Conservation (phyloP, 1,140 invertebrate species). For the Araneus ventricosus region DNA sequence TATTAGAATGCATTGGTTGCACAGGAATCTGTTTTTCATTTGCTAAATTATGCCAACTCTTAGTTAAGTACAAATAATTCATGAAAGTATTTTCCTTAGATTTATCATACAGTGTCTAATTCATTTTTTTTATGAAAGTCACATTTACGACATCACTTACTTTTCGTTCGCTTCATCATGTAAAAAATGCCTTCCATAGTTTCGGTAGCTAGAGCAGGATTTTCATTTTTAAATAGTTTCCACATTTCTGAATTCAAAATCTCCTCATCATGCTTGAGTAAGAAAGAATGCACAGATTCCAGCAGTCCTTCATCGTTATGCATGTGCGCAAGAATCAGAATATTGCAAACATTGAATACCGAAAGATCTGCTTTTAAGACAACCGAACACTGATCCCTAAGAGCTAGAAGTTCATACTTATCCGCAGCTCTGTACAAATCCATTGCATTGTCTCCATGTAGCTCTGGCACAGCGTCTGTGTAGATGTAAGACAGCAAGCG, state of each 20-base stretch:
- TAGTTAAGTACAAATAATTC: no score
- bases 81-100: no score
- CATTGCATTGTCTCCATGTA: background rate
- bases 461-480: background rate
- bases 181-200: background rate
- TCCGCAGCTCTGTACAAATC: background rate
- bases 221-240: background rate
- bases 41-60: no score
- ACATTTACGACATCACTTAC: no score
- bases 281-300: background rate
- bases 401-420: background rate
- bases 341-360: background rate
- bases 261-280: no score
- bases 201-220: background rate
- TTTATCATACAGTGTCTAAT: no score
- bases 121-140: no score
- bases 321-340: background rate
- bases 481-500: background rate
- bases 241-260: background rate
- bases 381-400: background rate
- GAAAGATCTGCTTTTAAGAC: background rate
- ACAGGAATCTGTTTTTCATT: no score
- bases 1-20: no score
- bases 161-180: background rate
- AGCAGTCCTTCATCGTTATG: background rate